These are phyloP conservation scores for Caenorhabditis uteleia DNA, from an alignment of 2,888 invertebrate genomes.

Conservation along the genomic window DNA sequence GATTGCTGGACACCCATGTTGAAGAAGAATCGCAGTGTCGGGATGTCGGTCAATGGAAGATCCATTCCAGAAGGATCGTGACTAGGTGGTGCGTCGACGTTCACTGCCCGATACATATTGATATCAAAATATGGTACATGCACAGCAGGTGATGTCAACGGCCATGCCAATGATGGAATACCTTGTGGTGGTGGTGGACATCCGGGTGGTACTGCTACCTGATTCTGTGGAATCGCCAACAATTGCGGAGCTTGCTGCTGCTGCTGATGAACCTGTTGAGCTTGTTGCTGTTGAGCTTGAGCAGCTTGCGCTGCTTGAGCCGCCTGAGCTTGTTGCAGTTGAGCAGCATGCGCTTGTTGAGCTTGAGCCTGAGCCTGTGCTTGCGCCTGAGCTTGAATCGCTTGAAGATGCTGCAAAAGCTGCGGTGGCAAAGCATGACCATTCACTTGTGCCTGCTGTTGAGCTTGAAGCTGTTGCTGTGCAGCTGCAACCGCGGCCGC, in stretches of 20 bases:
- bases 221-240: background rate
- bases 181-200: constrained; percentile 30
- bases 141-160: constrained; percentile 50
- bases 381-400: background rate
- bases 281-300: constrained; percentile 6
- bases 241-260: constrained; percentile 11
- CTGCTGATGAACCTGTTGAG: constrained; percentile 4
- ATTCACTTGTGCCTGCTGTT: constrained; percentile 12
- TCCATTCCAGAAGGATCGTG: constrained; percentile 60
- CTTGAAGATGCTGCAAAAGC: background rate
- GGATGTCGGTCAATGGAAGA: constrained; percentile 61
- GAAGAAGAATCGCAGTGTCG: constrained; percentile 64
- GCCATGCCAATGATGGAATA: constrained; percentile 59
- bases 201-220: constrained; percentile 4
- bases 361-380: background rate
- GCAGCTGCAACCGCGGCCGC: constrained; percentile 3
- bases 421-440: too few relatives aligned
- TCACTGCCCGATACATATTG: constrained; percentile 56
- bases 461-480: constrained; percentile 8
- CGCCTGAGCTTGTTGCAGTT: constrained; percentile 9
- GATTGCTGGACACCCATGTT: constrained; percentile 66
- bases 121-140: constrained; percentile 61
- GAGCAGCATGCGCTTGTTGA: constrained; percentile 10
- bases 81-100: constrained; percentile 58
- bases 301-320: constrained; percentile 7